A percentile compares a stretch with the other conserved stretches of the same genome.
Evolutionary conservation across 2,113 vertebrate species (phyloP).

Genomic region (Eudyptes chrysolophus): DNA sequence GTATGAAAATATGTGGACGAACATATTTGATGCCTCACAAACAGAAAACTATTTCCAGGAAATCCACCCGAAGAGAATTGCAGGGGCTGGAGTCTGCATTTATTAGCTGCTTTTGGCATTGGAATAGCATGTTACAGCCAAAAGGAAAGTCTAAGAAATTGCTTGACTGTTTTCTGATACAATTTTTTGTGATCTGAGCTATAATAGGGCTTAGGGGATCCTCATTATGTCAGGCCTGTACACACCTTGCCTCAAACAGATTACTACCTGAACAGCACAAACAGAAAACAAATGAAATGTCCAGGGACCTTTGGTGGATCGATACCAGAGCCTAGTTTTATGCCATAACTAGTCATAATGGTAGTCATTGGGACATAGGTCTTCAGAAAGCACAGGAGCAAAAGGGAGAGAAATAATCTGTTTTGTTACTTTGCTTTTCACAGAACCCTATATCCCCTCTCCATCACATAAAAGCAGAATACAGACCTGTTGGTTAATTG

Average conservation of each 20-base stretch:
- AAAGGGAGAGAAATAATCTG: background rate
- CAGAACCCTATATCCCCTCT: background rate
- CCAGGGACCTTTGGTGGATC: background rate
- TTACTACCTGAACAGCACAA: background rate
- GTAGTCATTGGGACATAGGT: background rate
- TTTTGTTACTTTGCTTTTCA: background rate
- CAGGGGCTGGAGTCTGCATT: background rate
- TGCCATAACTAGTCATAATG: background rate
- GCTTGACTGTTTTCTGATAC: background rate
- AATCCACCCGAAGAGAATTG: background rate
- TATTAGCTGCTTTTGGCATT: background rate
- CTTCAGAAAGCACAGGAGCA: background rate
- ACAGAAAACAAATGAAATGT: background rate
- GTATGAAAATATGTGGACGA: background rate
- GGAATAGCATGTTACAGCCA: background rate
- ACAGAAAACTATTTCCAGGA: background rate
- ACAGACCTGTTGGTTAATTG: background rate
- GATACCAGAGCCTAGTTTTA: background rate
- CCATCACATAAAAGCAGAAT: background rate
- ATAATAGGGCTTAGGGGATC: background rate
- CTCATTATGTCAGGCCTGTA: background rate
- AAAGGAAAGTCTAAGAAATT: background rate
- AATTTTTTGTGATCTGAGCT: background rate
- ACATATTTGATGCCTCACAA: background rate
- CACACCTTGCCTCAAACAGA: background rate